Evolutionary conservation across 2,113 vertebrate genomes (phyloP).

Genomic region (Pantherophis guttatus): DNA sequence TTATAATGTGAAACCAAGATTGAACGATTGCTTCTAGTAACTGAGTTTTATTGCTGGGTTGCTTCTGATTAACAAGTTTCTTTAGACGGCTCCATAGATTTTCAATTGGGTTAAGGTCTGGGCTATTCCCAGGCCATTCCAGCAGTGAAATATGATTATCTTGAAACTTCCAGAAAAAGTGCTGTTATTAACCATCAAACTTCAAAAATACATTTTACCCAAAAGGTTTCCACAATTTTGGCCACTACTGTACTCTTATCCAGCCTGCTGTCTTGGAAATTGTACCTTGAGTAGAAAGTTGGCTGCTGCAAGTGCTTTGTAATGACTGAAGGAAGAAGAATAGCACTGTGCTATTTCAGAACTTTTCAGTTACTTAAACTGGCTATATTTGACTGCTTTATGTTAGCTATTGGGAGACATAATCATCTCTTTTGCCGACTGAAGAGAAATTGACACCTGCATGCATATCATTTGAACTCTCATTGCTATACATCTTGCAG

Average conservation of each 20-base stretch:
- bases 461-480: background rate
- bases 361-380: background rate
- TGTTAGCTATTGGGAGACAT: background rate
- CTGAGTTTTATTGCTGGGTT: too few relatives aligned
- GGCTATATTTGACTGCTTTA: background rate
- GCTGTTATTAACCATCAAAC: too few relatives aligned
- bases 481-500: background rate
- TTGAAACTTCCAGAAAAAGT: too few relatives aligned
- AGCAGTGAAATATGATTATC: too few relatives aligned
- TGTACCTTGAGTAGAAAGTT: background rate
- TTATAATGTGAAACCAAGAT: too few relatives aligned
- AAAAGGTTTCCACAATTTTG: too few relatives aligned
- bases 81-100: too few relatives aligned
- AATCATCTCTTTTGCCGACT: background rate
- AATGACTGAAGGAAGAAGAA: background rate
- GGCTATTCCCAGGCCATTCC: too few relatives aligned
- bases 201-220: too few relatives aligned
- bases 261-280: background rate
- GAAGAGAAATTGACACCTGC: background rate
- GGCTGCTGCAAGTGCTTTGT: background rate
- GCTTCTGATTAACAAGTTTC: too few relatives aligned
- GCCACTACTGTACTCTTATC: background rate
- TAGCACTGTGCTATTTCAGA: background rate
- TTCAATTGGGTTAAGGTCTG: too few relatives aligned
- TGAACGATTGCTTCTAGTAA: too few relatives aligned